Conservation (phyloP, 2,797 vertebrate species). For the Mormyrops attenuatus region DNA sequence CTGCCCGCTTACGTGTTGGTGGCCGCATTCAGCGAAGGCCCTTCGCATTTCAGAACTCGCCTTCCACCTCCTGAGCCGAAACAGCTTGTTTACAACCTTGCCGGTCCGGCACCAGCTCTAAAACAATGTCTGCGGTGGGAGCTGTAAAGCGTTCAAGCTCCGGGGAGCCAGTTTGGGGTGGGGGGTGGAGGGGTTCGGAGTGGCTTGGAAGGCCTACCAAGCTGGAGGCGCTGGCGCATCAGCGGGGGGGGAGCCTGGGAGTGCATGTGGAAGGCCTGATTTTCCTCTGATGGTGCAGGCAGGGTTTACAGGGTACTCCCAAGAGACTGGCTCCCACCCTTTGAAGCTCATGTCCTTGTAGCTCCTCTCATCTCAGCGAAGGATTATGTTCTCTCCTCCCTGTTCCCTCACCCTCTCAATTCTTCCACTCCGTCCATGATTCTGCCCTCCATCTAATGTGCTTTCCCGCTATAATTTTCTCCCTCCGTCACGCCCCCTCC, state of each 20-base stretch:
- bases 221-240: conserved; percentile 54
- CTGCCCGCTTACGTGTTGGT: background rate
- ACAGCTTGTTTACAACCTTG: background rate
- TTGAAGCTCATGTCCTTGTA: conserved; percentile 89
- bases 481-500: background rate
- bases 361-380: conserved; percentile 83
- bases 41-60: background rate
- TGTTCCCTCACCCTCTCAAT: conserved; percentile 14
- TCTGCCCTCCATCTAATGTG: background rate
- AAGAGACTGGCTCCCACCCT: conserved; percentile 72
- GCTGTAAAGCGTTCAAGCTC: background rate
- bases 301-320: conserved; percentile 71
- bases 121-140: background rate
- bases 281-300: conserved; percentile 72
- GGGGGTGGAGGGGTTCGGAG: background rate
- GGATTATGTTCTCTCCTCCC: conserved; percentile 77
- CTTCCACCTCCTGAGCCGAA: background rate
- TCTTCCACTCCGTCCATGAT: background rate
- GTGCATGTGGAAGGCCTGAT: conserved; percentile 36
- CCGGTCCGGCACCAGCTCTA: too few relatives aligned
- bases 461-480: background rate
- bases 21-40: background rate
- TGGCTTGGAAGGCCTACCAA: conserved; percentile 48
- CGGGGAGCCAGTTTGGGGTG: background rate
- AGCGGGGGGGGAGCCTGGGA: conserved; percentile 48